A percentile compares a stretch with the other conserved stretches of the same genome.
Conservation (phyloP, 2,113 vertebrate species). For the Benitochromis conjunctus region DNA sequence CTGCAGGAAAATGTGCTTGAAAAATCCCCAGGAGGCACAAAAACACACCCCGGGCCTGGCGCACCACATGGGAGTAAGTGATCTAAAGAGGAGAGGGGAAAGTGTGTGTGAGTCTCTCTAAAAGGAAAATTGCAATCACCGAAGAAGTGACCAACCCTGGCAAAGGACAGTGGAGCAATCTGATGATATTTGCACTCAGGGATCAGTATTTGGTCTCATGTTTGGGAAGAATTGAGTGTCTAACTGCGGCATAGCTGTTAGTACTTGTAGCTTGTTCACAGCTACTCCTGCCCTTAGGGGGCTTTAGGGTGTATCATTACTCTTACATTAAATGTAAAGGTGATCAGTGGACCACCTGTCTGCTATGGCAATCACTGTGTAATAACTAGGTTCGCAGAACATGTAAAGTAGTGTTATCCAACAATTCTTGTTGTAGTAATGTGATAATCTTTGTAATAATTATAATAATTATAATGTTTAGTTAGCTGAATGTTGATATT, state of each 20-base stretch:
- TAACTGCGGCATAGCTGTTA: not conserved
- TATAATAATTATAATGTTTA: not conserved
- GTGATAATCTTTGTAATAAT: not conserved
- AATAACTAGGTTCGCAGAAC: not conserved
- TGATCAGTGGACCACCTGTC: not conserved
- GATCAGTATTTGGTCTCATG: not conserved
- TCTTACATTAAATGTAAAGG: conserved; percentile 1
- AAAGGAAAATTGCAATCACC: conserved; percentile 26
- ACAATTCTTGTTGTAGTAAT: not conserved
- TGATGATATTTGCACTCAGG: conserved; percentile 2
- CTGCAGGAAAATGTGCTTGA: conserved; percentile 17
- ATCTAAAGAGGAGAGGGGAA: not conserved
- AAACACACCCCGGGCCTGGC: conserved; percentile 1
- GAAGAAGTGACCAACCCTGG: not conserved
- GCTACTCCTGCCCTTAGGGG: not conserved
- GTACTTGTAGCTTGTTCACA: conserved; percentile 11
- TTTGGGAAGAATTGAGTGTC: conserved; percentile 29
- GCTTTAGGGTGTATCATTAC: not conserved
- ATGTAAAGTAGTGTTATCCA: not conserved
- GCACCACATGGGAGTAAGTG: conserved; percentile 20
- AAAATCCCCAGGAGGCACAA: conserved; percentile 1
- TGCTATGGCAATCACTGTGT: not conserved
- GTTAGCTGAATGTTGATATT: not conserved
- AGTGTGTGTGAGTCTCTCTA: not conserved
- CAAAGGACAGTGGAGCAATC: conserved; percentile 12